phyloP scores from a whole-genome alignment of 2,797 vertebrate species.

The Eptatretus atami region DNA sequence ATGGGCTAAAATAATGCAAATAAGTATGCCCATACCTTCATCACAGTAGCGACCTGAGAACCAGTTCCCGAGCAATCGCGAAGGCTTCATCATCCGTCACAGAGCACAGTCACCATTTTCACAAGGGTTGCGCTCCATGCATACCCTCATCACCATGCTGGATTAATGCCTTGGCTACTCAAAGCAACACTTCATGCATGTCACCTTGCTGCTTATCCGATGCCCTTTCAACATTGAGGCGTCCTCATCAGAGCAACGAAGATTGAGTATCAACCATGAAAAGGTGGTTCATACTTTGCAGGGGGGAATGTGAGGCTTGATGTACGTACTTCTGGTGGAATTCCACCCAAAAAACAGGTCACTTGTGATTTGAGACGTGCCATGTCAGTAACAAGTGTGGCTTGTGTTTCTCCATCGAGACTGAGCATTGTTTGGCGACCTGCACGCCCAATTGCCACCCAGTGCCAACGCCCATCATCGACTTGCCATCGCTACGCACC shows the following conservation, averaged over 20 bases:
- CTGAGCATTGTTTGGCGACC: constrained; percentile 30
- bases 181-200: constrained; percentile 22
- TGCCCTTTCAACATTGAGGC: background rate
- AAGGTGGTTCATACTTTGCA: constrained; percentile 59
- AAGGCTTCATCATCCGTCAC: constrained; percentile 28
- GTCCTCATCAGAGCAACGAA: constrained; percentile 12
- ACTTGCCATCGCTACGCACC: constrained; percentile 28
- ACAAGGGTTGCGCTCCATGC: constrained; percentile 34
- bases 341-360: constrained; percentile 63
- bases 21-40: constrained; percentile 28
- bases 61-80: constrained; percentile 39
- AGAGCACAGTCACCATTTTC: constrained; percentile 29
- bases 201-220: background rate
- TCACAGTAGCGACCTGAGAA: constrained; percentile 49
- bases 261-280: constrained; percentile 38
- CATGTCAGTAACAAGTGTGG: constrained; percentile 10
- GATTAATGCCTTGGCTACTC: constrained; percentile 45
- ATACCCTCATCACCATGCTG: constrained; percentile 32
- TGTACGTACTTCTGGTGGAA: constrained; percentile 57
- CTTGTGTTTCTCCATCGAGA: constrained; percentile 43
- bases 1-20: no score
- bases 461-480: constrained; percentile 54
- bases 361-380: constrained; percentile 15
- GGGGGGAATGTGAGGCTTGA: constrained; percentile 67
- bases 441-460: constrained; percentile 30